Conservation (phyloP, 2,113 vertebrate genomes). For the Terrapene triunguis region DNA sequence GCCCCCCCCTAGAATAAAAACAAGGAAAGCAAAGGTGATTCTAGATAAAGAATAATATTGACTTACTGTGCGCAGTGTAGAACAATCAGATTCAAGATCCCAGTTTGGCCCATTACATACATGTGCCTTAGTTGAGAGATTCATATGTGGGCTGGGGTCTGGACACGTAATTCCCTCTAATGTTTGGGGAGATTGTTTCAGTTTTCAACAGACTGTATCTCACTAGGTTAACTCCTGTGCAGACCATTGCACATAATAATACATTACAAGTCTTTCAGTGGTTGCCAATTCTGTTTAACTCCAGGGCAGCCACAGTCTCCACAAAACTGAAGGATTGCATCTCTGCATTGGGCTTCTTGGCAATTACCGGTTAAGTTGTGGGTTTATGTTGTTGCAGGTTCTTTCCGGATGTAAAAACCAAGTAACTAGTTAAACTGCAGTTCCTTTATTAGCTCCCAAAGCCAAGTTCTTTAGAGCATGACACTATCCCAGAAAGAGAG, state of each 20-base stretch:
- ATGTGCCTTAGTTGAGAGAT: background rate
- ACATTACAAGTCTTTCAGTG: fast-evolving
- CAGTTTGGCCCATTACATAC: fast-evolving
- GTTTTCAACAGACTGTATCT: background rate
- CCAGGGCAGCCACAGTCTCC: background rate
- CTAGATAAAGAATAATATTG: too few species aligned
- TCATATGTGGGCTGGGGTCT: background rate
- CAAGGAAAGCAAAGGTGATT: too few species aligned
- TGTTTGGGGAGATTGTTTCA: background rate
- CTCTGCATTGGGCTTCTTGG: background rate
- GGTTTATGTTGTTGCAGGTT: background rate
- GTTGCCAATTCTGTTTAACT: background rate
- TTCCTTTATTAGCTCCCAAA: background rate
- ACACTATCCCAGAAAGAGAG: background rate
- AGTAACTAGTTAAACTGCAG: background rate
- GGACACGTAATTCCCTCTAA: background rate
- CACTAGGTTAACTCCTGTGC: background rate
- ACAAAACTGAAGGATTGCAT: background rate
- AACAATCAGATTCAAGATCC: background rate
- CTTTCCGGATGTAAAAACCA: background rate
- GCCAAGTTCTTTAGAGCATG: background rate
- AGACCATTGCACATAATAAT: background rate
- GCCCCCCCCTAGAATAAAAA: background rate
- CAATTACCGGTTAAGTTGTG: background rate
- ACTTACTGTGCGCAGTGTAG: background rate